phyloP scores from a whole-genome alignment of 2,797 vertebrate genomes.

The Phrynocephalus guinanensis region DNA sequence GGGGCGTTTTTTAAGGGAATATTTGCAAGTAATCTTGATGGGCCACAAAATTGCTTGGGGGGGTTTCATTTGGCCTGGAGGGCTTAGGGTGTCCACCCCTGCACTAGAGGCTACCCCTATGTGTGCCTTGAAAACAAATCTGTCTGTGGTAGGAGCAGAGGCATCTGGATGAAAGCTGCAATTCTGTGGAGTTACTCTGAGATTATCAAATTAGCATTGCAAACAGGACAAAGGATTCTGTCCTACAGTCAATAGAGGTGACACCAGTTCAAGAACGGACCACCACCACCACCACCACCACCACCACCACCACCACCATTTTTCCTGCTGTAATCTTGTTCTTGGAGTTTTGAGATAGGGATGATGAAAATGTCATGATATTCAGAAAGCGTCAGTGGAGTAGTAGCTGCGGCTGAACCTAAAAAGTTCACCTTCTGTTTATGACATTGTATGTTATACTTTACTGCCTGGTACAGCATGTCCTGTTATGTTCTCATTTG shows the following conservation, averaged over 20 bases:
- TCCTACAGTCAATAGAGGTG: not conserved
- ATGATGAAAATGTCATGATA: not conserved
- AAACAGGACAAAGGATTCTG: not conserved
- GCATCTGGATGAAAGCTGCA: not conserved
- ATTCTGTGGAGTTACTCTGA: not conserved
- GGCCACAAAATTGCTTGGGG: no score
- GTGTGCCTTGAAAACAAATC: no score
- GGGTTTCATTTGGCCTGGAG: not conserved
- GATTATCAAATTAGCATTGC: constrained; percentile 2
- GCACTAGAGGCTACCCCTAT: no score
- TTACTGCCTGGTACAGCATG: not conserved
- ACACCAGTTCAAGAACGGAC: no score
- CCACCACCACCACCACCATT: not conserved
- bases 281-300: not conserved
- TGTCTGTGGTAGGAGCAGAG: not conserved
- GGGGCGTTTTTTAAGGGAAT: no score
- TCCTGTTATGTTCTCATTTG: not conserved
- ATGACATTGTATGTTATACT: constrained; percentile 6
- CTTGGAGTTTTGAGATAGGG: not conserved
- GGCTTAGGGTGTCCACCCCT: no score
- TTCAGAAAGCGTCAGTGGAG: not conserved
- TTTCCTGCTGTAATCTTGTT: not conserved
- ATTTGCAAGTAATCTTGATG: no score
- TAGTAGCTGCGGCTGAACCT: not conserved
- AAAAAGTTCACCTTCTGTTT: not conserved